Evolutionary conservation across 2,797 vertebrate species (phyloP).

Genomic region (Labeo calbasu): DNA sequence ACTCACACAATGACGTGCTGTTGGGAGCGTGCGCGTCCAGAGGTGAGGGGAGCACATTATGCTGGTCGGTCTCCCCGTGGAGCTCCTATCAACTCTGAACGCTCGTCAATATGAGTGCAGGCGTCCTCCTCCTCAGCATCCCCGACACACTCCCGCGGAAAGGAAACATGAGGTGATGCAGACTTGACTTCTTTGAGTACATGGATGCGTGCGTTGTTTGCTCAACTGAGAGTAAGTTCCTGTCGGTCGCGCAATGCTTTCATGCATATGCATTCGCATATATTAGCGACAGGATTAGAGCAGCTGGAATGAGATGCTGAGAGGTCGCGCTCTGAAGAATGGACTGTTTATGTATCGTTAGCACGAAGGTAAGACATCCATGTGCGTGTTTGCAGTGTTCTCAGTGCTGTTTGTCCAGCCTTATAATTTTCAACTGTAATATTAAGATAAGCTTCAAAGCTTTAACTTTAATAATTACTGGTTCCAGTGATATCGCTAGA

Average conservation of each 20-base stretch:
- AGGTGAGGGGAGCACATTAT: slow-evolving; percentile 29
- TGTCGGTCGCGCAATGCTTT: slow-evolving; percentile 3
- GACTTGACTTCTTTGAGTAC: slow-evolving; percentile 7
- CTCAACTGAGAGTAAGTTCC: slow-evolving; percentile 49
- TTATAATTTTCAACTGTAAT: background rate
- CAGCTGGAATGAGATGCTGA: slow-evolving; percentile 53
- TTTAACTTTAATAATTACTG: background rate
- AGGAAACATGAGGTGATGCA: slow-evolving; percentile 11
- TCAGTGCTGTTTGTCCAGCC: background rate
- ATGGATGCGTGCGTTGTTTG: background rate
- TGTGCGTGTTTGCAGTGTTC: background rate
- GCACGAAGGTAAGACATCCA: slow-evolving; percentile 75
- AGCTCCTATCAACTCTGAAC: slow-evolving; percentile 23
- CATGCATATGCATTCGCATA: background rate
- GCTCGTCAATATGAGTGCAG: slow-evolving; percentile 42
- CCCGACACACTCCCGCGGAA: slow-evolving; percentile 5
- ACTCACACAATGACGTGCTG: slow-evolving; percentile 26
- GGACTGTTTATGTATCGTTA: slow-evolving; percentile 81
- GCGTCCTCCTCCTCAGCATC: slow-evolving; percentile 40
- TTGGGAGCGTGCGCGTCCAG: slow-evolving; percentile 14
- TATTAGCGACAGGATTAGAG: slow-evolving; percentile 62
- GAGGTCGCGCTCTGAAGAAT: slow-evolving; percentile 65
- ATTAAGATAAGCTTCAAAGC: background rate
- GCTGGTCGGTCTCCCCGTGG: slow-evolving; percentile 7
- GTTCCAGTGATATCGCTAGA: background rate